These are phyloP conservation scores for Herminia tarsipennalis DNA, from an alignment of 2,888 invertebrate species.

Conservation along the genomic window DNA sequence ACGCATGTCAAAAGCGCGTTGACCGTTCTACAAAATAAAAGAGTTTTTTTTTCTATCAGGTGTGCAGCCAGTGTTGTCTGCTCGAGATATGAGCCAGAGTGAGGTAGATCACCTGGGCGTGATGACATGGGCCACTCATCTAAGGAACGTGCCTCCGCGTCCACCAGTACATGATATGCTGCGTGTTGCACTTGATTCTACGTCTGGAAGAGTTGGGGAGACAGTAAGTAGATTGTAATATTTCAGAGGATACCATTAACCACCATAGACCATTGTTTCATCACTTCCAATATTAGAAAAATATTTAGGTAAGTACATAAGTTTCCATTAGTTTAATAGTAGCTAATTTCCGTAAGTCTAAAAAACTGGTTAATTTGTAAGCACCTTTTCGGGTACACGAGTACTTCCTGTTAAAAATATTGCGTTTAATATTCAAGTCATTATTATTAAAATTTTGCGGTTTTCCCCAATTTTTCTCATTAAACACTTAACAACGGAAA, in stretches of 20 bases:
- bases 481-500: too few relatives aligned
- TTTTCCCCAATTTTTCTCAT: too few relatives aligned
- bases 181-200: constrained; percentile 91
- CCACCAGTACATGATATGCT: constrained; percentile 94
- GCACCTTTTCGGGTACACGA: background rate
- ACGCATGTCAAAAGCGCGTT: too few relatives aligned
- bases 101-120: constrained; percentile 98
- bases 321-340: too few relatives aligned
- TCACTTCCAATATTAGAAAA: too few relatives aligned
- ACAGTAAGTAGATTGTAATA: constrained; percentile 85
- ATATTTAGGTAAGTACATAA: too few relatives aligned
- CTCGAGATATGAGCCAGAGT: constrained; percentile 97
- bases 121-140: constrained; percentile 98
- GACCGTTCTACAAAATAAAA: background rate
- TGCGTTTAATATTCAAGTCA: too few relatives aligned
- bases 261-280: too few relatives aligned
- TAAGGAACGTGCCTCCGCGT: constrained; percentile 94
- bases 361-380: too few relatives aligned
- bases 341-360: too few relatives aligned
- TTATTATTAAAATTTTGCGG: too few relatives aligned
- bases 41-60: constrained; percentile 80
- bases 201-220: constrained; percentile 94
- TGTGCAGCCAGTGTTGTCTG: constrained; percentile 95
- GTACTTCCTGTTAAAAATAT: too few relatives aligned
- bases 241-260: background rate